These are phyloP conservation scores for Caenorhabditis plicata DNA, from an alignment of 2,888 invertebrate genomes.

Conservation along the genomic window DNA sequence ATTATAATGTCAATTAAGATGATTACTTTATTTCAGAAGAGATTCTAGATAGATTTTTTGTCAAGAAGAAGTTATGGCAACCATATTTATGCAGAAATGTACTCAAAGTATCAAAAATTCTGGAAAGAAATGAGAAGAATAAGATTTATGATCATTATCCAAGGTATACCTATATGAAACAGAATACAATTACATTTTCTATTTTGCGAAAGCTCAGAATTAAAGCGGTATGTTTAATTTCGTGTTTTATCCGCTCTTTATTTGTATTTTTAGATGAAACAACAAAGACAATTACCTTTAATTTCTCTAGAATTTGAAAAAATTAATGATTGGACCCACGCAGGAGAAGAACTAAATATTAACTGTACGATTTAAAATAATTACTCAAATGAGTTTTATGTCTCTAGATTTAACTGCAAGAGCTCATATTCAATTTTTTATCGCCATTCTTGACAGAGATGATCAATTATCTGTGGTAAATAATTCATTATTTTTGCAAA, in stretches of 20 bases:
- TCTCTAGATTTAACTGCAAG: not conserved
- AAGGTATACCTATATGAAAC: too few species aligned
- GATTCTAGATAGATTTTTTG: too few species aligned
- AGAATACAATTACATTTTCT: not conserved
- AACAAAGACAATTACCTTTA: not conserved
- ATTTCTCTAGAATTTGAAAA: not conserved
- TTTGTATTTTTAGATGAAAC: not conserved
- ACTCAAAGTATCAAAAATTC: not conserved
- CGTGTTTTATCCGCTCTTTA: too few species aligned
- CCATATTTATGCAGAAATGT: constrained; percentile 4
- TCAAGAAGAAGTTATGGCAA: too few species aligned
- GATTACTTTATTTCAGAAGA: too few species aligned
- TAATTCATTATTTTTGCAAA: not conserved
- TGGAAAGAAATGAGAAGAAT: not conserved
- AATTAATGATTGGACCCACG: not conserved
- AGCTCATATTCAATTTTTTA: not conserved
- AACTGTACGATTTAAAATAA: not conserved
- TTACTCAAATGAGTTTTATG: not conserved
- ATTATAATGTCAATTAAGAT: too few species aligned
- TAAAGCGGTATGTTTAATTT: not conserved
- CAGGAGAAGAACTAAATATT: not conserved
- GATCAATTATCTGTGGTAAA: not conserved
- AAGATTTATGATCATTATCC: too few species aligned
- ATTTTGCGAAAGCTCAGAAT: not conserved
- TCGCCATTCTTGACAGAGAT: not conserved